phyloP scores from a whole-genome alignment of 2,113 vertebrate species.

The Psittacula cyanocephala region DNA sequence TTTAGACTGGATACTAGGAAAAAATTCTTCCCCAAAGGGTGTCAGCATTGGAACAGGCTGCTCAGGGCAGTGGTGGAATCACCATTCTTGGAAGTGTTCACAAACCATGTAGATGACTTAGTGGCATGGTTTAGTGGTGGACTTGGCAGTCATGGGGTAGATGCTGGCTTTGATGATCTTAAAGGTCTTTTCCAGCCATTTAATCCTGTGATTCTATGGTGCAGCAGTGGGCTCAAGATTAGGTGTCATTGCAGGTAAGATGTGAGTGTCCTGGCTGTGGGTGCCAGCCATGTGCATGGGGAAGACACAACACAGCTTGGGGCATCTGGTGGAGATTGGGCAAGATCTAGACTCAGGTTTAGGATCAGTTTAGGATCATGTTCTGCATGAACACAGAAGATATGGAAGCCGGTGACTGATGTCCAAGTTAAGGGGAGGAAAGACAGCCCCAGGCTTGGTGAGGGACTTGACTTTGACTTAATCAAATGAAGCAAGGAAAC shows the following conservation, averaged over 20 bases:
- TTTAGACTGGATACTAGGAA: neutral
- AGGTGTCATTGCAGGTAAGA: fast-evolving
- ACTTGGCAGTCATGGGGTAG: neutral
- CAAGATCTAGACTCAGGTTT: neutral
- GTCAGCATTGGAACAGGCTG: neutral
- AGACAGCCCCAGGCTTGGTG: neutral
- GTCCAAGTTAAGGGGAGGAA: neutral
- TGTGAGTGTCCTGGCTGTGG: neutral
- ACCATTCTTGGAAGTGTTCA: neutral
- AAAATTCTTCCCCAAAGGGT: neutral
- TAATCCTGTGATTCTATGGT: neutral
- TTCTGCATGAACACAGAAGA: neutral
- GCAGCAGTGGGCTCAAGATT: neutral
- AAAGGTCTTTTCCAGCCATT: neutral
- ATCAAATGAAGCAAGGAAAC: fast-evolving
- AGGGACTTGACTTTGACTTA: neutral
- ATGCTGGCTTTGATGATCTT: neutral
- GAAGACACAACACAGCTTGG: neutral
- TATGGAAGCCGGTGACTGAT: fast-evolving
- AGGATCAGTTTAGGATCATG: neutral
- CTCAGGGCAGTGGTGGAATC: neutral
- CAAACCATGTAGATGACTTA: neutral
- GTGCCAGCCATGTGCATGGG: fast-evolving
- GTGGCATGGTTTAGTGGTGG: neutral
- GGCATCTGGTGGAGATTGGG: neutral